Conservation (phyloP, 2,113 vertebrate species). For the Callopanchax toddi region DNA sequence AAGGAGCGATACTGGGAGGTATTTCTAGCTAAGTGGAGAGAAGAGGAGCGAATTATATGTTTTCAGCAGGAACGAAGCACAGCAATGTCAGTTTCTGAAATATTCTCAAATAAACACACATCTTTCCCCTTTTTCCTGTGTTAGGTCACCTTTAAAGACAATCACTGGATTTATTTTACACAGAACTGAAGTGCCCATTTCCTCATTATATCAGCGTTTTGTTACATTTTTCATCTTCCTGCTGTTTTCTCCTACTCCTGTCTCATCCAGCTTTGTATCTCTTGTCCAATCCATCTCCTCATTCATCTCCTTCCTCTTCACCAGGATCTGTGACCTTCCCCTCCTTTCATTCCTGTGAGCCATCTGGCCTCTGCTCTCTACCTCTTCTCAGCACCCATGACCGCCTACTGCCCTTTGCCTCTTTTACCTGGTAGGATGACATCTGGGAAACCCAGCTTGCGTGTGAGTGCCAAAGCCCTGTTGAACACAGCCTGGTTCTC, state of each 20-base stretch:
- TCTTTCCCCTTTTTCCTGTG: conserved; percentile 16
- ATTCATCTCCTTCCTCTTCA: conserved; percentile 24
- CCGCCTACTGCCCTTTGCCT: conserved; percentile 37
- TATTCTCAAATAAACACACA: conserved; percentile 54
- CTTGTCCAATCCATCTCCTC: background rate
- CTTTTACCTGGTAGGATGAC: conserved; percentile 95
- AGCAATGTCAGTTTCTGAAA: conserved; percentile 52
- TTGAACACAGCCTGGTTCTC: conserved; percentile 93
- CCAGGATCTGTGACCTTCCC: conserved; percentile 19
- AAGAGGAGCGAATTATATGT: conserved; percentile 39
- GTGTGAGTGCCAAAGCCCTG: conserved; percentile 88
- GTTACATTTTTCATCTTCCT: background rate
- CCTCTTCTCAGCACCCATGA: conserved; percentile 21
- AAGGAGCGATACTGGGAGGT: conserved; percentile 49
- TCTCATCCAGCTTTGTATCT: background rate
- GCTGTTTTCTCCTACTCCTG: background rate
- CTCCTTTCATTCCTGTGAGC: conserved; percentile 24
- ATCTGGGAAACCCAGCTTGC: conserved; percentile 95
- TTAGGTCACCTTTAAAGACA: conserved; percentile 45
- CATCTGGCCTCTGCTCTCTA: conserved; percentile 35
- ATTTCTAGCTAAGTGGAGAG: conserved; percentile 53
- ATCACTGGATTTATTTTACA: too few relatives aligned
- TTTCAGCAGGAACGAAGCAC: conserved; percentile 33
- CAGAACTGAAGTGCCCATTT: conserved; percentile 19
- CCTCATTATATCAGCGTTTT: background rate